phyloP scores from a whole-genome alignment of 1,140 invertebrate genomes.

The Zaprionus taronus region DNA sequence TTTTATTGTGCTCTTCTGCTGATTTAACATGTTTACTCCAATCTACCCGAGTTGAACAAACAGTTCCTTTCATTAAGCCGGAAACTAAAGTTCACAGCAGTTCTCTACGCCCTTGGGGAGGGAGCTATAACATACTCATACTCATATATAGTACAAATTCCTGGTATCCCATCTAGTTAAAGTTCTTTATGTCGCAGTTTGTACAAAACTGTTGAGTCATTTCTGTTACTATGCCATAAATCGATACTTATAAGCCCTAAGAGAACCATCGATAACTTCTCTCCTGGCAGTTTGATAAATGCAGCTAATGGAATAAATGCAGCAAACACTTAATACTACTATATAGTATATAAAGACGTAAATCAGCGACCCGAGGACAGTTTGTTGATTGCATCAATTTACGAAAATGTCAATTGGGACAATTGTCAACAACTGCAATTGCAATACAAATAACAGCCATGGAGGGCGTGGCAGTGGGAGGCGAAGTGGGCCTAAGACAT shows the following conservation, averaged over 20 bases:
- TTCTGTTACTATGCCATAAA: too few species aligned
- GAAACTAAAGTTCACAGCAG: too few species aligned
- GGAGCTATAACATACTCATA: neutral
- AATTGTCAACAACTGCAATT: conserved; percentile 6
- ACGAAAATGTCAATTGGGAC: conserved; percentile 2
- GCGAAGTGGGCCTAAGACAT: neutral
- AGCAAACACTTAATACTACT: neutral
- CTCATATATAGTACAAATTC: neutral
- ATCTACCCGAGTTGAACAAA: neutral
- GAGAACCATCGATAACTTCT: neutral
- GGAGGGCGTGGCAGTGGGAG: neutral
- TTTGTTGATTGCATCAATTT: conserved; percentile 9
- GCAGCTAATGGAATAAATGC: neutral
- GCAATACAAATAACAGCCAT: neutral
- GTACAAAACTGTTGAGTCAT: too few species aligned
- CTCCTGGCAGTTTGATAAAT: neutral
- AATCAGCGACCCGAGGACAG: neutral
- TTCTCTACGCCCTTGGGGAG: neutral
- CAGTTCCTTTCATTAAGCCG: conserved; percentile 3
- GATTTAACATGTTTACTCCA: neutral
- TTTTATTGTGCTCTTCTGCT: neutral
- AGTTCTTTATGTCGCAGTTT: neutral
- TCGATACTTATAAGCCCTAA: too few species aligned
- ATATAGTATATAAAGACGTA: neutral
- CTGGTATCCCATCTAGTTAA: neutral